A percentile compares a stretch with the other conserved stretches of the same genome.
Evolutionary conservation across 2,888 invertebrate species (phyloP).

Genomic region (Lydus trimaculatus): DNA sequence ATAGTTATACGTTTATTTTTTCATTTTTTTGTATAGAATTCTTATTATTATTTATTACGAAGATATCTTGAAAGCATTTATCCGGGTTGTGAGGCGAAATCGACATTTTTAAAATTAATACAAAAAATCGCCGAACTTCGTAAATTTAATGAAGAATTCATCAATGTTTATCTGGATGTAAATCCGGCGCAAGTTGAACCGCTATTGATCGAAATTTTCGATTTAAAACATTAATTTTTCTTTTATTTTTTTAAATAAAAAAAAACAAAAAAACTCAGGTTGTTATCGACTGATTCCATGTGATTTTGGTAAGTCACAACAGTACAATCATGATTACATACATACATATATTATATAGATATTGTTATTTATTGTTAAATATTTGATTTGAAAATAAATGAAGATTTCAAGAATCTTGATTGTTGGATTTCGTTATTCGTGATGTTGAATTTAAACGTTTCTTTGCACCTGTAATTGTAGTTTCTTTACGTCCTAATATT

Average conservation of each 20-base stretch:
- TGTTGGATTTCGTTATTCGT: slow-evolving; percentile 29
- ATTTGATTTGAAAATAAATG: slow-evolving; percentile 23
- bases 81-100: slow-evolving; percentile 86
- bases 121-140: slow-evolving; percentile 92
- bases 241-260: too few relatives aligned
- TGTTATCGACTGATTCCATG: slow-evolving; percentile 9
- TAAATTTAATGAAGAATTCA: slow-evolving; percentile 88
- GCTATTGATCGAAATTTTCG: slow-evolving; percentile 92
- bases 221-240: slow-evolving; percentile 77
- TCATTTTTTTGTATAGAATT: slow-evolving; percentile 69
- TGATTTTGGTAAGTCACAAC: slow-evolving; percentile 1
- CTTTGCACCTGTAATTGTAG: slow-evolving; percentile 63
- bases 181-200: slow-evolving; percentile 93
- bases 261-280: slow-evolving; percentile 12
- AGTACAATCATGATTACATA: slow-evolving; percentile 14
- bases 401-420: slow-evolving; percentile 34
- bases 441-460: slow-evolving; percentile 39
- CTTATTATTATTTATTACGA: slow-evolving; percentile 87
- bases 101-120: slow-evolving; percentile 85
- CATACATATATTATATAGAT: background rate
- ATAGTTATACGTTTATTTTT: too few relatives aligned
- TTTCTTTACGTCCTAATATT: slow-evolving; percentile 75
- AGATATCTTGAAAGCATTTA: slow-evolving; percentile 85
- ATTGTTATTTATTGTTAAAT: slow-evolving; percentile 12
- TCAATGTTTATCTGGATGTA: slow-evolving; percentile 89